Base-by-base conservation (phyloP, 2,113 vertebrate species). In the Thunnus maccoyii region DNA sequence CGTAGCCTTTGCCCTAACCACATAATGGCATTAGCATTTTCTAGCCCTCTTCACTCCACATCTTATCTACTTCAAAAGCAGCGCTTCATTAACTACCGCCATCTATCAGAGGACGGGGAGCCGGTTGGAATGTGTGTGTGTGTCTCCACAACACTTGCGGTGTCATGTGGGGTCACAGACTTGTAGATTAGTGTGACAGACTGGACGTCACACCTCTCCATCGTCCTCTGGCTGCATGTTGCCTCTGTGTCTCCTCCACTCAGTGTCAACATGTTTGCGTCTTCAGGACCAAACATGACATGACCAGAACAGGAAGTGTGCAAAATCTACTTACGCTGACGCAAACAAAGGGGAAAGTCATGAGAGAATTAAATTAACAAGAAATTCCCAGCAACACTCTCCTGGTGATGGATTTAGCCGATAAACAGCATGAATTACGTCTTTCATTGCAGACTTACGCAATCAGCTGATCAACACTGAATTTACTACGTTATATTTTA, bases 51-150 rank as follows among this genome's bases (percentile, higher is more conserved):
- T 79, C 83, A 75, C 82, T 76, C 61, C 74, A 69, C 86, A 76
- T 89, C 91, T 87, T 87, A 90, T 88, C 86, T 83, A 85, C 89
- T 92, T 90, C 89, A 92, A 92, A 92, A 84, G 88, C 82, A 80
- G 86, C 69, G 72, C 87, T 90, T 85, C 86, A 89, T 92, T 89
- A 86, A 89, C 88, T 36, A 27, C 86, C 5, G 57, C 85, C 83
- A 91, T 91, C 88, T 87, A 86, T 89, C 86, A 86, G 66, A 67
- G 80, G 64, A 83, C 63, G 11, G 63, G 76, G 76, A 72, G 80
- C 83, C 63, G 22, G 56, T 20, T 73, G 87, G 84, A 90, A 84
- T 89, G 88, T 67, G 76, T 62, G 86, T 74, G 72, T 69, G 73
- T 72, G 80, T 68, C 69, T 81, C 58, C 65, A 76, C 50, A 75